Conservation (phyloP, 1,140 invertebrate species). For the Drosophila baimaii region DNA sequence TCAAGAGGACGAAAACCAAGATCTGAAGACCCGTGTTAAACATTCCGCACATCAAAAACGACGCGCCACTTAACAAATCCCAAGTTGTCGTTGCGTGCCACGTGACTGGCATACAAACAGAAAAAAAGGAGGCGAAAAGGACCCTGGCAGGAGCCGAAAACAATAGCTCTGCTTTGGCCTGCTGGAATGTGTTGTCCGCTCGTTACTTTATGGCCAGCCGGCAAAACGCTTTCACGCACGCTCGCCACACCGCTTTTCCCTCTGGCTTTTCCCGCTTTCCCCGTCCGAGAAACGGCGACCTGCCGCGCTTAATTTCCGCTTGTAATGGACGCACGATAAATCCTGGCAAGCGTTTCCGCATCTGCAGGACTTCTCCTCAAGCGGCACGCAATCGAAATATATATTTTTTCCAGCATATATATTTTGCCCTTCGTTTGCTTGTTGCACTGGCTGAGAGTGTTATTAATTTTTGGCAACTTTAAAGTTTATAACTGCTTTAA, state of each 20-base stretch:
- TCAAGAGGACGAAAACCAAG: neutral
- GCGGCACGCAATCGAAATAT: constrained; percentile 67
- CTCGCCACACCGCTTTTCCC: constrained; percentile 53
- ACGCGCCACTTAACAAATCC: constrained; percentile 80
- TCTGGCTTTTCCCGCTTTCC: neutral
- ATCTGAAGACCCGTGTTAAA: constrained; percentile 30
- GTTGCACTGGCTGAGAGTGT: constrained; percentile 23
- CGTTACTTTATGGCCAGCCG: constrained; percentile 56
- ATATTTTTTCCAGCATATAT: constrained; percentile 55
- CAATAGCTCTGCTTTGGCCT: constrained; percentile 79
- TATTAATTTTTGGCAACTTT: constrained; percentile 28
- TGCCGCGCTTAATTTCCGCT: constrained; percentile 82
- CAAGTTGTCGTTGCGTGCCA: constrained; percentile 82
- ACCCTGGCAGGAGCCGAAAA: constrained; percentile 50
- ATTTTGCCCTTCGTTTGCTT: constrained; percentile 31
- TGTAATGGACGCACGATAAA: constrained; percentile 82
- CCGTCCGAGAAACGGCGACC: constrained; percentile 61
- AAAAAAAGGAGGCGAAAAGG: constrained; percentile 21
- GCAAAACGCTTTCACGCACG: constrained; percentile 81
- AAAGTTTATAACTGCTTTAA: neutral
- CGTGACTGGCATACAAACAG: constrained; percentile 72
- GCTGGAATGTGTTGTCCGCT: constrained; percentile 59
- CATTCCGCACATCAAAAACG: constrained; percentile 74
- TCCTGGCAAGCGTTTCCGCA: constrained; percentile 75
- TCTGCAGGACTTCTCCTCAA: constrained; percentile 33